phyloP scores from a whole-genome alignment of 1,140 invertebrate genomes.

The Drosophila orena region DNA sequence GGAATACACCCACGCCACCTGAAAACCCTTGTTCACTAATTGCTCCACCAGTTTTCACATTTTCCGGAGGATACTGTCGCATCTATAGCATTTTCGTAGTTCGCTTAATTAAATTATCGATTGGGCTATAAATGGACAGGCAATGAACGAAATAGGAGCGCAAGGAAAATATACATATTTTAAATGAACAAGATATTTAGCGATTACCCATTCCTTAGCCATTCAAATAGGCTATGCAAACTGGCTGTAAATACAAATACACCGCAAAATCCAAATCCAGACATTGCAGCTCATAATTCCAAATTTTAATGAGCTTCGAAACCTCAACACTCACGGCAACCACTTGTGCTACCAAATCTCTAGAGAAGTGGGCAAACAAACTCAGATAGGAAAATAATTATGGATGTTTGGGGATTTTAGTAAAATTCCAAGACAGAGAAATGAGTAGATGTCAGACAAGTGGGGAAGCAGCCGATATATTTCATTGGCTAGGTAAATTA shows the following conservation, averaged over 20 bases:
- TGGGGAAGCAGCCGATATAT: background rate
- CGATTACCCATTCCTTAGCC: background rate
- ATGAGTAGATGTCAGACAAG: background rate
- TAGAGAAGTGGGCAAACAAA: conserved; percentile 44
- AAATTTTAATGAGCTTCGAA: conserved; percentile 53
- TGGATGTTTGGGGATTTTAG: conserved; percentile 39
- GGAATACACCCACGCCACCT: conserved; percentile 7
- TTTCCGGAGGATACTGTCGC: conserved; percentile 31
- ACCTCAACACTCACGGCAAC: conserved; percentile 14
- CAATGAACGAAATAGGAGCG: too few species aligned
- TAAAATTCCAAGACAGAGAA: conserved; percentile 3
- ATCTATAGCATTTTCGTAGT: conserved; percentile 1
- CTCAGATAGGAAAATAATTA: conserved; percentile 39
- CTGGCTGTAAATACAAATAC: background rate
- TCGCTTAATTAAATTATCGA: conserved; percentile 66
- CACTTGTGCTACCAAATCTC: conserved; percentile 22
- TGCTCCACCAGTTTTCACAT: conserved; percentile 61
- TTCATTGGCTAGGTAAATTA: background rate
- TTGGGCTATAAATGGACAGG: conserved; percentile 41
- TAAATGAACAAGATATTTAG: background rate
- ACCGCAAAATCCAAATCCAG: background rate
- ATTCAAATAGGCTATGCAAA: background rate
- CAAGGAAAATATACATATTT: background rate
- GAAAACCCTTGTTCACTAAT: conserved; percentile 48
- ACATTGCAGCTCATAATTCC: conserved; percentile 13